Base-by-base conservation (phyloP, 2,113 vertebrate genomes). In the Sula dactylatra region DNA sequence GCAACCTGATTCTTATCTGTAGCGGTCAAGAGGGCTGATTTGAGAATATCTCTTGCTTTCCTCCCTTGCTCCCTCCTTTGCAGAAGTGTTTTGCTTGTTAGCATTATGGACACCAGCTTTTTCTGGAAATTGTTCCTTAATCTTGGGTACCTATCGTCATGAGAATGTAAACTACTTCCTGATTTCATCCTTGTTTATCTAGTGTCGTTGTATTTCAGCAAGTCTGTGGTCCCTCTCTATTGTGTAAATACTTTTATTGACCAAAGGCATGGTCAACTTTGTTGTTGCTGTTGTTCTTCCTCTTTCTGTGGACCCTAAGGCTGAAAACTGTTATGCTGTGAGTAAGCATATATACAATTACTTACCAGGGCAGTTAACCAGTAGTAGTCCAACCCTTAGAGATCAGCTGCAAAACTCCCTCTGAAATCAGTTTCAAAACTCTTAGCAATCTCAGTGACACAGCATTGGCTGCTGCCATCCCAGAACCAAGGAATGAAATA, bases 1-100 rank as follows among this genome's bases (percentile, higher is more conserved):
- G 56, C 65, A 96, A 84, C n/a, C 8, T 54, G 83, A 81, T 92
- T 32, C 15, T 96, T 96, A 96, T 94, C 88, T 74, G 25, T 27
- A 32, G 72, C 81, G 47, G n/a, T 84, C 55, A 72, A 47, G 7
- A 94, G 31, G 58, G 44, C 22, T 78, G 64, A 56, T 66, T 31
- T 70, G 77, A 91, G 19, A 86, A 16, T 85, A 22, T 36, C 16
- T 62, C 55, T 82, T 67, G 7, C 22, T 70, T 62, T 47, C 21
- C 18, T 47, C 52, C 67, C 32, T 55, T 27, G 1, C 16, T 62
- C 22, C 38, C 18, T 67, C 54, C 36, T 36, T 83, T 25, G 11
- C 64, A 58, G 45, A 86, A 66, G 32, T 0, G 0, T 67, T 86
- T 79, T 78, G 1, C 55, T 86, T 81, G 11, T 26, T 71, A 74